Conservation (phyloP, 2,888 invertebrate genomes). For the Pomacea canaliculata region DNA sequence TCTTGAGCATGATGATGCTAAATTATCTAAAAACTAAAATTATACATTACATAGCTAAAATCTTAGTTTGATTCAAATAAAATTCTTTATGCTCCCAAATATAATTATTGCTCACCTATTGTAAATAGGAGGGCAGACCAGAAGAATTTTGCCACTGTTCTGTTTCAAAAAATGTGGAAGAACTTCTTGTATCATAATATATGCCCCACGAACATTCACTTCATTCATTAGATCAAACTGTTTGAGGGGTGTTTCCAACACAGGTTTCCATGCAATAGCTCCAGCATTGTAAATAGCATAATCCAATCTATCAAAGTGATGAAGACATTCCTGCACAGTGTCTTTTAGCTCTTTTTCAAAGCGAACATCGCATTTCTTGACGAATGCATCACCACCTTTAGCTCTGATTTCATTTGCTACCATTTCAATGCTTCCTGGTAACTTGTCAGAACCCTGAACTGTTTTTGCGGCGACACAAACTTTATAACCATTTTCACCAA, state of each 20-base stretch:
- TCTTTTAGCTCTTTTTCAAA: conserved; percentile 43
- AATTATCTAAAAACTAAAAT: too few relatives aligned
- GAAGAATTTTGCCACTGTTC: conserved; percentile 49
- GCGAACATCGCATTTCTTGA: conserved; percentile 55
- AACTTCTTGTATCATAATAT: conserved; percentile 59
- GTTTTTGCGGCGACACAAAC: conserved; percentile 60
- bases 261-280: conserved; percentile 75
- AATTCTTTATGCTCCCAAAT: too few relatives aligned
- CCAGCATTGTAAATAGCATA: conserved; percentile 86
- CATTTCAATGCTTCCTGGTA: conserved; percentile 40
- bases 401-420: conserved; percentile 49
- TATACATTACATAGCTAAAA: too few relatives aligned
- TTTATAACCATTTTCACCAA: conserved; percentile 46
- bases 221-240: conserved; percentile 56
- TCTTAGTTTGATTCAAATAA: too few relatives aligned
- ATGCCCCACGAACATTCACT: conserved; percentile 75
- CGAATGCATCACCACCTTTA: conserved; percentile 45
- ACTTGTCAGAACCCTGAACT: conserved; percentile 35
- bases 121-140: conserved; percentile 61
- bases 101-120: conserved; percentile 42
- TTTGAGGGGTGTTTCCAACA: conserved; percentile 53
- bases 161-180: conserved; percentile 51
- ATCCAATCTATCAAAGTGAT: conserved; percentile 80
- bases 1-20: too few relatives aligned
- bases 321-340: conserved; percentile 60